phyloP scores from a whole-genome alignment of 2,888 invertebrate genomes.

The Sepioteuthis lessoniana region DNA sequence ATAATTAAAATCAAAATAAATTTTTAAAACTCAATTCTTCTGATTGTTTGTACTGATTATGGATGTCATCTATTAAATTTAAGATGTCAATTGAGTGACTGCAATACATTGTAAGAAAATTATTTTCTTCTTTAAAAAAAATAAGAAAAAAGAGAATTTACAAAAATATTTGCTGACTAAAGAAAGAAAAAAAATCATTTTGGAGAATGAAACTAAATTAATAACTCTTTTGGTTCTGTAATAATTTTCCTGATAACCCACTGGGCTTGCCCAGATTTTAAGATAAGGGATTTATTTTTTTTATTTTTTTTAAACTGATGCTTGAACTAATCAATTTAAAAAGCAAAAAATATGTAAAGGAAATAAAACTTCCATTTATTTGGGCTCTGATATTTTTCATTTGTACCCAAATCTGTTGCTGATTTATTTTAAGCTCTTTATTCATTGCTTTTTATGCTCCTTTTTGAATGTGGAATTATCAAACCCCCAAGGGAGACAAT shows the following conservation, averaged over 20 bases:
- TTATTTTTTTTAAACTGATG: neutral
- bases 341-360: neutral
- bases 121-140: neutral
- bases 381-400: constrained; percentile 21
- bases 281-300: neutral
- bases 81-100: neutral
- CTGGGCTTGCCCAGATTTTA: neutral
- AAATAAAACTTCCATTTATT: constrained; percentile 8
- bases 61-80: neutral
- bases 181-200: neutral
- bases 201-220: neutral
- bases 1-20: neutral
- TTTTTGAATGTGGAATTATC: neutral
- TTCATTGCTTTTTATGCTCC: neutral
- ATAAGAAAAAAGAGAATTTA: neutral
- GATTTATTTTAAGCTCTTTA: constrained; percentile 23
- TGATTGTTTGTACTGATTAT: neutral
- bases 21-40: neutral
- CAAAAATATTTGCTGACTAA: neutral
- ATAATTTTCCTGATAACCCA: neutral
- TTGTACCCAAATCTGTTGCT: constrained; percentile 33
- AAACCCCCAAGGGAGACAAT: constrained; percentile 21
- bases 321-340: neutral
- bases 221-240: constrained; percentile 33
- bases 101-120: neutral